Evolutionary conservation across 2,797 vertebrate species (phyloP).

Genomic region (Bovichtus diacanthus): DNA sequence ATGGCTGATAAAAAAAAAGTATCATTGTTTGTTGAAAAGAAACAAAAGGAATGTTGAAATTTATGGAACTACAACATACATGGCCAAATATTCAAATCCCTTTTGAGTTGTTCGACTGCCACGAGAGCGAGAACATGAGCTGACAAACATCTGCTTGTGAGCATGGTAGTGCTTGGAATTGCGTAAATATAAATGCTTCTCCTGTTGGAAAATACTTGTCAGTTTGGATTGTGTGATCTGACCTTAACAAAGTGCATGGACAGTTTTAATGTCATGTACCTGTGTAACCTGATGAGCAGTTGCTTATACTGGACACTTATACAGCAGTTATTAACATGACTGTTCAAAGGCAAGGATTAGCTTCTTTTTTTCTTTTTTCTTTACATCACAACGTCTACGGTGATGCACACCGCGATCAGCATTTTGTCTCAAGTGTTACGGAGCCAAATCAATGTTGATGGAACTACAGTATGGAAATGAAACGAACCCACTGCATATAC

Average conservation of each 20-base stretch:
- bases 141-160: conserved; percentile 28
- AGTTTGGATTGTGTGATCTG: conserved; percentile 47
- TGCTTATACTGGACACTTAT: conserved; percentile 66
- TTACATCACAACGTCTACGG: conserved; percentile 63
- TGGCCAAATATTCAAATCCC: conserved; percentile 72
- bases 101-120: conserved; percentile 61
- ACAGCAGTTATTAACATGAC: conserved; percentile 74
- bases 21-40: conserved; percentile 67
- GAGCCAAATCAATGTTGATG: conserved; percentile 54
- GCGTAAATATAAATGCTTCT: conserved; percentile 51
- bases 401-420: conserved; percentile 38
- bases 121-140: conserved; percentile 23
- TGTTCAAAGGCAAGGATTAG: conserved; percentile 59
- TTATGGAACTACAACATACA: conserved; percentile 73
- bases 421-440: conserved; percentile 42
- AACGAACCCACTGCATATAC: conserved; percentile 81
- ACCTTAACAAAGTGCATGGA: conserved; percentile 77
- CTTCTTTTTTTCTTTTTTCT: conserved; percentile 31
- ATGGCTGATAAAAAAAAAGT: conserved; percentile 75
- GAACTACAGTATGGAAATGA: conserved; percentile 64
- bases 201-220: conserved; percentile 52
- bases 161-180: conserved; percentile 69
- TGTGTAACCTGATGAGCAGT: conserved; percentile 64
- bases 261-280: conserved; percentile 47
- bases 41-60: conserved; percentile 78